Evolutionary conservation across 1,140 invertebrate species (phyloP).

Genomic region (Pseudomyrmex sp.): DNA sequence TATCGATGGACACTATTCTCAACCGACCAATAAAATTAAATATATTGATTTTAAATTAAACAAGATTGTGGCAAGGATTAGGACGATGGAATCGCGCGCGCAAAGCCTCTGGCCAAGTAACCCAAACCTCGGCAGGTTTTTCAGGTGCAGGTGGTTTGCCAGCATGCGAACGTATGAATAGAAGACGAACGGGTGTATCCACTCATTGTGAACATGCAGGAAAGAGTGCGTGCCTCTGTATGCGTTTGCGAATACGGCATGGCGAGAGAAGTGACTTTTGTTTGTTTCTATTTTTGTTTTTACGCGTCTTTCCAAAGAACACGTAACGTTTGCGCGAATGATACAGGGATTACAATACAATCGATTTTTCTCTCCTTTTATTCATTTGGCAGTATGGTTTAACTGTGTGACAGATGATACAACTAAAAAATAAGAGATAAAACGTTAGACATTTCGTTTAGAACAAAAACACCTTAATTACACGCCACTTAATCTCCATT

Average conservation of each 20-base stretch:
- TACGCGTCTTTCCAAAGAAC: too few species aligned
- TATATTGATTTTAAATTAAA: conserved; percentile 8
- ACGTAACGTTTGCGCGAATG: neutral
- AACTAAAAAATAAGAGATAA: neutral
- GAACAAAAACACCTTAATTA: conserved; percentile 27
- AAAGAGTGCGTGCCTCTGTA: conserved; percentile 21
- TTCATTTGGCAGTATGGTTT: neutral
- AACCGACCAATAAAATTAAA: too few species aligned
- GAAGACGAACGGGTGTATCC: conserved; percentile 65
- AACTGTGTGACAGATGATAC: neutral
- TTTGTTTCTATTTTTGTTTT: neutral
- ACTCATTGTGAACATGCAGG: conserved; percentile 64
- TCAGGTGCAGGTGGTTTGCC: conserved; percentile 68
- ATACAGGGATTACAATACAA: neutral
- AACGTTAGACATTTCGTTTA: conserved; percentile 21
- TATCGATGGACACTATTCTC: too few species aligned
- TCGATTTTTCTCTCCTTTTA: neutral
- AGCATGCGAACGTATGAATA: conserved; percentile 64
- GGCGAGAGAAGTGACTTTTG: conserved; percentile 6
- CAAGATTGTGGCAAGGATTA: too few species aligned
- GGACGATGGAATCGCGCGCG: conserved; percentile 10
- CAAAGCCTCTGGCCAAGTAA: conserved; percentile 49
- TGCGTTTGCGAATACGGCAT: neutral
- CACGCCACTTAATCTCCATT: conserved; percentile 48
- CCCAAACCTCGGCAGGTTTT: conserved; percentile 69